Conservation (phyloP, 2,888 invertebrate genomes). For the Cosmia pyralina region DNA sequence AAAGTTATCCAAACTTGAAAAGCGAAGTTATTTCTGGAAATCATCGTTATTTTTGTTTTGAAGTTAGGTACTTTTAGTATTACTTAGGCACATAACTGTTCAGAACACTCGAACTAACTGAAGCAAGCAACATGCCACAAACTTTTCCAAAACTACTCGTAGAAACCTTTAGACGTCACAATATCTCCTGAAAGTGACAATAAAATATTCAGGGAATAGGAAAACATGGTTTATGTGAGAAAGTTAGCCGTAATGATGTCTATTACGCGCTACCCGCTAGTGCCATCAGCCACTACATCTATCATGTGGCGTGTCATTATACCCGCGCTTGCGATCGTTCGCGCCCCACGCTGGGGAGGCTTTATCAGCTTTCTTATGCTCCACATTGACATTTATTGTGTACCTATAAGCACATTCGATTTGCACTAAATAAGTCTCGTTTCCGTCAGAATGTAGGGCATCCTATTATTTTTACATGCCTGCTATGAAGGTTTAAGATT, state of each 20-base stretch:
- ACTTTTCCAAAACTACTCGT: neutral
- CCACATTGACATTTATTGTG: conserved; percentile 48
- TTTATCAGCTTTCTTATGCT: conserved; percentile 47
- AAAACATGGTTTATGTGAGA: conserved; percentile 48
- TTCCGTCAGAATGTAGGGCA: conserved; percentile 14
- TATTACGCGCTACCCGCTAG: conserved; percentile 51
- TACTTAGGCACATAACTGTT: neutral
- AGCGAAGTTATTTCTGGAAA: conserved; percentile 24
- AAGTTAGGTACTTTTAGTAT: neutral
- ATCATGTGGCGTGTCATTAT: conserved; percentile 58
- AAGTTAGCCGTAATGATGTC: conserved; percentile 51
- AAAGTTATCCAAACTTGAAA: too few relatives aligned
- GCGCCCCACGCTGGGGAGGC: conserved; percentile 32
- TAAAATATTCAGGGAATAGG: conserved; percentile 51
- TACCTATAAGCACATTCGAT: conserved; percentile 47
- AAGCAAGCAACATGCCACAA: neutral
- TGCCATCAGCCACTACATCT: conserved; percentile 58
- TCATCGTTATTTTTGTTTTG: neutral
- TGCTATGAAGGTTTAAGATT: conserved; percentile 1
- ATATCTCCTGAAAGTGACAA: neutral
- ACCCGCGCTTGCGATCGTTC: conserved; percentile 33
- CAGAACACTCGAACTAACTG: neutral
- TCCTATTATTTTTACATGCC: conserved; percentile 1
- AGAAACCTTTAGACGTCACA: neutral
- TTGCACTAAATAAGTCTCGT: conserved; percentile 45